Base-by-base conservation (phyloP, 1,140 invertebrate genomes). In the Cyphomyrmex costatus region DNA sequence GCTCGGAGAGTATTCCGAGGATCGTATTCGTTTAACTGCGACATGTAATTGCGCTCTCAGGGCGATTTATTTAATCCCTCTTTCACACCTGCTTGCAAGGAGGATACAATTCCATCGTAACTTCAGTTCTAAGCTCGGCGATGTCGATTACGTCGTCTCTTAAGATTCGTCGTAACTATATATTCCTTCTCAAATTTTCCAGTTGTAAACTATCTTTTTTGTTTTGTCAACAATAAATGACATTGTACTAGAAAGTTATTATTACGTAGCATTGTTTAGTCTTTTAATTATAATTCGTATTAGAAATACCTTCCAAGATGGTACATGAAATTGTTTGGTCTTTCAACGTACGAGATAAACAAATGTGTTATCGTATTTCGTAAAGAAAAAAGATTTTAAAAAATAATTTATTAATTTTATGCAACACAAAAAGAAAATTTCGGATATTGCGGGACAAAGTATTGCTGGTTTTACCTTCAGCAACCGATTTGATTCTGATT, bases 1-100 rank as follows among this genome's bases (percentile, higher is more conserved):
- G 66, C 66, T 58, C n/a, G 24, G 79, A 56, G 53, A 58, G 14
- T 60, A 60, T 82, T 60, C 53, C 14, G 33, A 19, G 24, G 8
- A 42, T 42, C 66, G 33, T 58, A 70, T 82, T 58, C 66, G 65
- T 71, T 82, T 71, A 46, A 82, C 36, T 30, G 33, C 66, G 51
- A 71, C 79, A 30, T 33, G 24, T 83, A 60, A 83, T 83, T 53
- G 79, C 56, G 53, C 65, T 70, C 65, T 70, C 19, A 36, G 33
- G 53, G n/a, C 78, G 68, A 83, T 73, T 74, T 61, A 74, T 58
- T 83, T 70, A 30, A 83, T 83, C 46, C 16, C 68, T 46, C 66
- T 61, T 60, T 83, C 51, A 46, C 68, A 71, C 68, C 36, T 74
- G 27, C 30, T 33, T 60, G 46, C 36, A 42, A 56, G 21, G 27